Percentiles rank a stretch among this genome's conserved stretches.
These are phyloP conservation scores for Corydoras maculifer DNA, from an alignment of 2,113 vertebrate species.

Conservation along the genomic window DNA sequence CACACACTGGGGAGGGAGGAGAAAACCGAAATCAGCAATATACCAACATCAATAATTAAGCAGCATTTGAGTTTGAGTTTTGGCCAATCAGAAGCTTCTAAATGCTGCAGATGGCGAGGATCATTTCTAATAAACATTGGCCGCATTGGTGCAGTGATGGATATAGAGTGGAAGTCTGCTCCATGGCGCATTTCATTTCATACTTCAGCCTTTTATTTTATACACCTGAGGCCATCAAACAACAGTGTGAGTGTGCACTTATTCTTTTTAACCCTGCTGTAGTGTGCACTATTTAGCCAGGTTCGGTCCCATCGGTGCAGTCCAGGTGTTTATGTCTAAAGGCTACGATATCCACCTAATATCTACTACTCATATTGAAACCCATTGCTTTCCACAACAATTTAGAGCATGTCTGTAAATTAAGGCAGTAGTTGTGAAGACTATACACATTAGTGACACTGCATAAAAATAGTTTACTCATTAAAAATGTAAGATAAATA, in stretches of 20 bases:
- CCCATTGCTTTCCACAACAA: too few species aligned
- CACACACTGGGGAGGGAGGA: conserved; percentile 60
- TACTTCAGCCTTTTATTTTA: conserved; percentile 30
- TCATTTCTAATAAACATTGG: conserved; percentile 46
- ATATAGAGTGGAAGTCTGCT: conserved; percentile 4
- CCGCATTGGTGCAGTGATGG: conserved; percentile 15
- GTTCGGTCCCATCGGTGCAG: conserved; percentile 12
- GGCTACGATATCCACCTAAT: too few species aligned
- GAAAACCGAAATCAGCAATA: conserved; percentile 71
- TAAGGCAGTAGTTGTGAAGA: too few species aligned
- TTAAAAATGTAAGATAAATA: too few species aligned
- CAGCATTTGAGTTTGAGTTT: conserved; percentile 37
- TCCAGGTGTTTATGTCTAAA: conserved; percentile 3
- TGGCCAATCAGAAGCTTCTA: conserved; percentile 28
- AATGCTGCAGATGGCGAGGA: conserved; percentile 31
- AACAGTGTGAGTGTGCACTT: neutral
- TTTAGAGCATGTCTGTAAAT: too few species aligned
- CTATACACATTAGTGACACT: too few species aligned
- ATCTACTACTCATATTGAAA: too few species aligned
- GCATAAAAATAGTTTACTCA: too few species aligned
- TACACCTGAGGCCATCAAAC: too few species aligned
- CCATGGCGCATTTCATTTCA: conserved; percentile 24
- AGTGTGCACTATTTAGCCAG: conserved; percentile 18
- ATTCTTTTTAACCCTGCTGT: conserved; percentile 13
- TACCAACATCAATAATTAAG: conserved; percentile 74